A percentile compares a stretch with the other conserved stretches of the same genome.
Conservation (phyloP, 1,140 invertebrate genomes). For the Lysiphlebus fabarum region DNA sequence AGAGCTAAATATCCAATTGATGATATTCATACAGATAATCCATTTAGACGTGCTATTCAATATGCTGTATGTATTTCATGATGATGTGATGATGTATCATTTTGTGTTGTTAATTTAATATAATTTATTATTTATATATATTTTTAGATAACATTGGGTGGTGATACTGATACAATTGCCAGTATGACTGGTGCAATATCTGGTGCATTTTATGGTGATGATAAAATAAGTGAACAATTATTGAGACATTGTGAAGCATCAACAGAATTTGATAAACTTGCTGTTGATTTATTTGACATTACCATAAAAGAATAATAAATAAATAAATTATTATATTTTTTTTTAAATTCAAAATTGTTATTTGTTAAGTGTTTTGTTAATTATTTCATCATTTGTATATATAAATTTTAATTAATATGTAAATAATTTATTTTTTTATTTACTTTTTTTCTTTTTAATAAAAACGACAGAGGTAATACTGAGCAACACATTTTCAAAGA, state of each 20-base stretch:
- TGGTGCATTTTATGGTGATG: slow-evolving; percentile 70
- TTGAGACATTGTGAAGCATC: slow-evolving; percentile 64
- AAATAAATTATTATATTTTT: neutral
- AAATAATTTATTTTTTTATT: too few species aligned
- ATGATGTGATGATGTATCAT: too few species aligned
- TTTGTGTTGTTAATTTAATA: too few species aligned
- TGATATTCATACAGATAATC: slow-evolving; percentile 57
- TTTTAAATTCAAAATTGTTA: neutral
- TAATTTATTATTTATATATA: too few species aligned
- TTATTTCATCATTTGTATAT: too few species aligned
- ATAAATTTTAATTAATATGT: neutral
- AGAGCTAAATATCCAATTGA: slow-evolving; percentile 59
- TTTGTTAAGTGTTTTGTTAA: neutral
- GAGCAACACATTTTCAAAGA: too few species aligned
- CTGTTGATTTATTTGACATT: slow-evolving; percentile 51
- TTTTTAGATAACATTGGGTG: slow-evolving; percentile 71
- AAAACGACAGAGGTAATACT: neutral
- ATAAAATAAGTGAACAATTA: slow-evolving; percentile 59
- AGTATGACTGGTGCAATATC: slow-evolving; percentile 75
- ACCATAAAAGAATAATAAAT: slow-evolving; percentile 3
- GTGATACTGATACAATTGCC: slow-evolving; percentile 79
- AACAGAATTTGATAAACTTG: slow-evolving; percentile 54
- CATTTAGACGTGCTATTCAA: slow-evolving; percentile 64
- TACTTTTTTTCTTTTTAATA: neutral
- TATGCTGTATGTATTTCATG: slow-evolving; percentile 47